A percentile compares a stretch with the other conserved stretches of the same genome.
phyloP scores from a whole-genome alignment of 2,797 vertebrate genomes.

The Vespertilio murinus region DNA sequence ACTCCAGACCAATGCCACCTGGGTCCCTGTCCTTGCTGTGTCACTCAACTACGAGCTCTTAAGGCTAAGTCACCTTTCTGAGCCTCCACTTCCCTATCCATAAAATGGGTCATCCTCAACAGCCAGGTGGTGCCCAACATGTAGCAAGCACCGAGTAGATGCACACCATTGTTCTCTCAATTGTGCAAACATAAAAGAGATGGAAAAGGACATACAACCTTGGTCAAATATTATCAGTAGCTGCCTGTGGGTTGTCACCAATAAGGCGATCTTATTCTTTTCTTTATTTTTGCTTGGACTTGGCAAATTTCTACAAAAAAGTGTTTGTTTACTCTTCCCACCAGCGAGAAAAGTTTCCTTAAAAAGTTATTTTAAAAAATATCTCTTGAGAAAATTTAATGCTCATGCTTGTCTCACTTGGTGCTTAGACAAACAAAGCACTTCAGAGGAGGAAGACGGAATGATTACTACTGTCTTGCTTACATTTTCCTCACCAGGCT shows the following conservation, averaged over 20 bases:
- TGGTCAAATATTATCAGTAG: neutral
- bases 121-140: neutral
- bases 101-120: neutral
- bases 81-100: neutral
- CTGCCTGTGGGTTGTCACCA: neutral
- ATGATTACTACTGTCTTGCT: neutral
- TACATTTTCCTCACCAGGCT: neutral
- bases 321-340: neutral
- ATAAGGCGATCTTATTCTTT: neutral
- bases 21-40: neutral
- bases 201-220: neutral
- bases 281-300: neutral
- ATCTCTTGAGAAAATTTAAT: neutral
- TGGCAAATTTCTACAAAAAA: conserved; percentile 25
- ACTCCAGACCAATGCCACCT: rapidly evolving
- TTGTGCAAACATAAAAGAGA: neutral
- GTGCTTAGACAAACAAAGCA: neutral
- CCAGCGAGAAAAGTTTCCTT: neutral
- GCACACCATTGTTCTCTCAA: neutral
- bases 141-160: neutral
- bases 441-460: neutral
- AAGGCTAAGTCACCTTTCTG: neutral
- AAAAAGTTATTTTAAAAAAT: conserved; percentile 18
- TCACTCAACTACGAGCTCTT: neutral
- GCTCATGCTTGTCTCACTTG: neutral